Base-by-base conservation (phyloP, 2,797 vertebrate species). In the Dallia pectoralis region DNA sequence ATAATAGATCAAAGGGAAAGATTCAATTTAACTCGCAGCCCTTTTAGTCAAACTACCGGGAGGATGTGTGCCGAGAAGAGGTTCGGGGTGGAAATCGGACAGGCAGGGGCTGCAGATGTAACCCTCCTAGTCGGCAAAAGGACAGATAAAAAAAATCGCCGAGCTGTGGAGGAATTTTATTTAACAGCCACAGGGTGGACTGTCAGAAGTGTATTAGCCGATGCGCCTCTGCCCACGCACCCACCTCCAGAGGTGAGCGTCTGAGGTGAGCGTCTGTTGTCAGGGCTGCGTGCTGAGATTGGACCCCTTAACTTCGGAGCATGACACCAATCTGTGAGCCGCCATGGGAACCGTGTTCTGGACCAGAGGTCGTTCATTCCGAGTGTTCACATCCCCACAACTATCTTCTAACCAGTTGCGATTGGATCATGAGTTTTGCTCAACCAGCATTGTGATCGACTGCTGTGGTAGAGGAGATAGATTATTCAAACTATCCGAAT, bases 221-320 rank as follows among this genome's bases (percentile, higher is more conserved):
- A 16, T 25, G 67, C 59, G 36, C 53, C 69, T 78, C 78, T 69
- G 16, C 67, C 47, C 33, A 2, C 74, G 71, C 51, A 16, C 75
- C 66, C 65, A 36, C 11, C 40, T 64, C 78, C 74, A n/a, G 76
- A 71, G 72, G 83, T 81, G 83, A 78, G 73, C 77, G 47, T 70
- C 64, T 82, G 53, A 71, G 72, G 83, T 81, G 83, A 78, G 73
- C 77, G 47, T 70, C 64, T 82, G 53, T 72, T 81, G 82, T 73
- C 44, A 70, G 68, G 75, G 62, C 76, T 80, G 82, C 85, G 84
- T 86, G 85, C 78, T 74, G 65, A 84, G 73, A 75, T 69, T 61
- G 53, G 44, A 78, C 76, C 56, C 48, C 49, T n/a, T n/a, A 19
- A 72, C 74, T 74, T 80, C 76, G 62, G 84, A 85, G 85, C 78